Evolutionary conservation across 1,140 invertebrate species (phyloP).

Genomic region (Kradibia gibbosae): DNA sequence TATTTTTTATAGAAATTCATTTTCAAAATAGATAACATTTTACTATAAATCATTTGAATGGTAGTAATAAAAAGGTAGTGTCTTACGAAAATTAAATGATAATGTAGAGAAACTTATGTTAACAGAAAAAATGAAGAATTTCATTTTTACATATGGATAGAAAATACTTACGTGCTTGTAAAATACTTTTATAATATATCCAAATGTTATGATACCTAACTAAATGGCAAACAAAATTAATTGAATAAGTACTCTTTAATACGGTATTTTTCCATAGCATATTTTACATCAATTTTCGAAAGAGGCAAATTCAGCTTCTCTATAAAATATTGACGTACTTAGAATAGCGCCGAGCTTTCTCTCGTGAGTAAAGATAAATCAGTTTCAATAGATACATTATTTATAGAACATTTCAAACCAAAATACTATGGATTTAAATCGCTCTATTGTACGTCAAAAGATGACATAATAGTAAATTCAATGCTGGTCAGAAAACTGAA

Average conservation of each 20-base stretch:
- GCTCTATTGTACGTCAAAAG: not conserved
- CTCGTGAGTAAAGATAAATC: not conserved
- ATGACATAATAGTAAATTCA: not conserved
- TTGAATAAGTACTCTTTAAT: not conserved
- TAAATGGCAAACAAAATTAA: not conserved
- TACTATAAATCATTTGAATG: too few relatives aligned
- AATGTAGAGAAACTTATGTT: too few relatives aligned
- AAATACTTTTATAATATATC: not conserved
- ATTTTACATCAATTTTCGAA: not conserved
- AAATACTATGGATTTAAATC: not conserved
- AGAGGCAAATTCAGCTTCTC: not conserved
- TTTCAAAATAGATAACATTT: too few relatives aligned
- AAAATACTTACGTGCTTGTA: not conserved
- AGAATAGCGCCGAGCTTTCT: not conserved
- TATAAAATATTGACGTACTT: constrained; percentile 4
- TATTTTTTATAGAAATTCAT: too few relatives aligned
- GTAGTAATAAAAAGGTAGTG: too few relatives aligned
- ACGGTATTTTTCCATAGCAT: not conserved
- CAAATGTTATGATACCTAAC: not conserved
- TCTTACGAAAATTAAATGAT: too few relatives aligned
- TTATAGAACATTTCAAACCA: not conserved
- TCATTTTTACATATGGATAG: too few relatives aligned
- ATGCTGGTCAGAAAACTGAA: not conserved
- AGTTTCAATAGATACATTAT: not conserved
- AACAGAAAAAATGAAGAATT: too few relatives aligned